Percentiles rank a stretch among this genome's conserved stretches.
Conservation (phyloP, 1,140 invertebrate species). For the Drosophila setifemur region DNA sequence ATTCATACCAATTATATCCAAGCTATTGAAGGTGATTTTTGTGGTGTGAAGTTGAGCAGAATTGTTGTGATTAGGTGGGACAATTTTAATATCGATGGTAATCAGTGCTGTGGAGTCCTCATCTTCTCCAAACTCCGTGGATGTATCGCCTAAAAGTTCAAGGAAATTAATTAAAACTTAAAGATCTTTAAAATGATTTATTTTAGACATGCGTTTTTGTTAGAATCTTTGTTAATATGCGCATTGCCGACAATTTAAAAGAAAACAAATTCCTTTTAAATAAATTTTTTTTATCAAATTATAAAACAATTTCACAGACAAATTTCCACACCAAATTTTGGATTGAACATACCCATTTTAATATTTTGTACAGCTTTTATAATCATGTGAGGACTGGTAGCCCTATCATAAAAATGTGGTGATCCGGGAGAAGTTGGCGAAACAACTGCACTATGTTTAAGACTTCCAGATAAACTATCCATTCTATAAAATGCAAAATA, state of each 20-base stretch:
- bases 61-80: conserved; percentile 84
- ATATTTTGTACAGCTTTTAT: conserved; percentile 69
- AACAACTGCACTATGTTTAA: conserved; percentile 94
- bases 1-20: conserved; percentile 93
- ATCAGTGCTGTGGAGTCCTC: conserved; percentile 92
- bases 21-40: conserved; percentile 95
- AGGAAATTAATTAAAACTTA: neutral
- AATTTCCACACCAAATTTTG: no score
- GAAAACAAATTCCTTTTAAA: no score
- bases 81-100: conserved; percentile 90
- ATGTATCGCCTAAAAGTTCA: conserved; percentile 31
- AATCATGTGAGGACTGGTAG: conserved; percentile 82
- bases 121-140: conserved; percentile 27
- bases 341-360: conserved; percentile 71
- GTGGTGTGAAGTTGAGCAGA: conserved; percentile 87
- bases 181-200: no score
- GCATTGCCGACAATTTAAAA: no score
- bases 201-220: no score
- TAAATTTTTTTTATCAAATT: no score
- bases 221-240: no score
- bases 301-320: no score
- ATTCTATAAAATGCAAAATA: conserved; percentile 85
- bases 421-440: conserved; percentile 91
- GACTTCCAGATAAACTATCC: conserved; percentile 96
- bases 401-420: conserved; percentile 83